Evolutionary conservation across 2,888 invertebrate species (phyloP).

Genomic region (Chrysolina haemoptera): DNA sequence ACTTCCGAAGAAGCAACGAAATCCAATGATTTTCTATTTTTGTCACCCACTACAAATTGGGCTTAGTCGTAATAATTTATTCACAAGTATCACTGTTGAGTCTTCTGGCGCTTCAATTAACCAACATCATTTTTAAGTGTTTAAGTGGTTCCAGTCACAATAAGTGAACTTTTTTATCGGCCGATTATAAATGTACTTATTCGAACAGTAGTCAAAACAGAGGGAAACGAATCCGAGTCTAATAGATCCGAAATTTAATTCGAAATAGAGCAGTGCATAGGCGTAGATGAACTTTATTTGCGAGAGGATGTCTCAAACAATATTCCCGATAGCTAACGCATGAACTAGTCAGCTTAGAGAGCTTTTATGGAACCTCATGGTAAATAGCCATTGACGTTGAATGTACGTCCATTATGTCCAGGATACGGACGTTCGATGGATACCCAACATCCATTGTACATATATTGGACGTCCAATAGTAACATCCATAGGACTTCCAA

Average conservation of each 20-base stretch:
- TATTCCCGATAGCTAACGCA: too few species aligned
- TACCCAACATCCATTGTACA: too few species aligned
- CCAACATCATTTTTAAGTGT: conserved; percentile 54
- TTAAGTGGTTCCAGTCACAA: conserved; percentile 48
- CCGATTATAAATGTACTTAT: conserved; percentile 54
- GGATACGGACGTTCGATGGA: too few species aligned
- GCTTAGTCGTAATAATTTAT: conserved; percentile 46
- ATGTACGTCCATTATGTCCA: too few species aligned
- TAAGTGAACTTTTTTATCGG: conserved; percentile 47
- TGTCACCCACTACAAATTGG: conserved; percentile 46
- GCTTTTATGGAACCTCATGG: too few species aligned
- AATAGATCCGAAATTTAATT: conserved; percentile 20
- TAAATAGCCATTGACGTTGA: too few species aligned
- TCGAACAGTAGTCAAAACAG: conserved; percentile 59
- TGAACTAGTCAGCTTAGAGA: too few species aligned
- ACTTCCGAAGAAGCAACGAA: conserved; percentile 18
- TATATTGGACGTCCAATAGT: too few species aligned
- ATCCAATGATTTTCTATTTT: conserved; percentile 38
- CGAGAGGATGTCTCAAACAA: not conserved
- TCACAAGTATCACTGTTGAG: conserved; percentile 48
- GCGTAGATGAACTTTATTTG: conserved; percentile 24
- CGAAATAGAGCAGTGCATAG: conserved; percentile 24
- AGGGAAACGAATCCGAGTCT: conserved; percentile 41
- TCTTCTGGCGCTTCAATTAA: conserved; percentile 49
- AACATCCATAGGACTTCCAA: too few species aligned